Evolutionary conservation across 2,113 vertebrate genomes (phyloP), one percentile per base, ranked within the genome.

Genomic region (Forbesichthys agassizii): DNA sequence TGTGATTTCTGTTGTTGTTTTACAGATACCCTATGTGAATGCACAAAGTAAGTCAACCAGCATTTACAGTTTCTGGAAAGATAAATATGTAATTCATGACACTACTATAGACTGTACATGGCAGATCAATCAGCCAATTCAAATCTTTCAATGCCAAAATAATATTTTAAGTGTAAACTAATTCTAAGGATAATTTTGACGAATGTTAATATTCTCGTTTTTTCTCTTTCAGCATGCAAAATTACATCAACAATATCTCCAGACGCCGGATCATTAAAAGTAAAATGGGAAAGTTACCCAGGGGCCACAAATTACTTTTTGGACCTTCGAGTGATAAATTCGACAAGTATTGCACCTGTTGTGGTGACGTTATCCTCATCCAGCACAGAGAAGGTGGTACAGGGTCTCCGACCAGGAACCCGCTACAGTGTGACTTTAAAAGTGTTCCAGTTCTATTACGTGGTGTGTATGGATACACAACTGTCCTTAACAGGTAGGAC

Each of bases 391-490:
- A 86, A 0, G 47, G 33, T 64, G 5, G 66, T 93, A 46, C 63
- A 64, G 0, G 91, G 89, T 74, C 76, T 93, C 59, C 77, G 33
- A 62, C 74, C 89, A 3, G 90, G 90, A 33, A 88, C 85, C 2
- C 9, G 81, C 0, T 93, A 93, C 18, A 88, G 0, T 5, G 91
- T 93, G 27, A 84, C 80, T 11, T 64, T 93, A 8, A 93, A 93
- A 81, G 88, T 85, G 2, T 86, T 92, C 48, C 33, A 64, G 1
- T 92, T 83, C 66, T 89, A 77, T 52, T 53, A 0, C 14, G 20
- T 85, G 48, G 9, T 14, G 4, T 93, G 91, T 79, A 0, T 16
- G 5, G 60, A 77, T 20, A 66, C 69, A 12, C 9, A 12, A 10
- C 1, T 6, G 5, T 64, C 75, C 0, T 13, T 1, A 33, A 92